Evolutionary conservation across 2,888 invertebrate species (phyloP), one percentile per base, ranked within the genome.

Genomic region (Leptopilina drosophilae): DNA sequence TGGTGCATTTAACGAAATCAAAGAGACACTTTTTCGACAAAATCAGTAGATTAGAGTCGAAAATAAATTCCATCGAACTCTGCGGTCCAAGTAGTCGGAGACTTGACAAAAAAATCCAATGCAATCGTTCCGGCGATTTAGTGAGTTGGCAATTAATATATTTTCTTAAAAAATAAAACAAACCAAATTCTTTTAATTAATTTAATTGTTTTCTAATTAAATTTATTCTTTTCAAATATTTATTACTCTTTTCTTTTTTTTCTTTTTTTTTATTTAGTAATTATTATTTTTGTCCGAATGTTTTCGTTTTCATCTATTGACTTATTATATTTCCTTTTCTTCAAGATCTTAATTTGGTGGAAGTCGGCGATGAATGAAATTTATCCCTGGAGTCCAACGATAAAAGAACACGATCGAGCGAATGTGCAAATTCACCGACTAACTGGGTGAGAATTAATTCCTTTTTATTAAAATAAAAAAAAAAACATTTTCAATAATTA

Each of bases 321-420:
- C n/a, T n/a, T 20, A 20, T 49, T 49, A 11, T 11, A 49, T 2
- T 62, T 49, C 5, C 12, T 26, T 75, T 46, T 4, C 33, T 20
- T 80, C 40, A 59, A 62, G 91, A 86, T 91, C 84, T 86, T 97
- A 40, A 95, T 97, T 65, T 98, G 98, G 98, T 97, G 97, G 92
- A 95, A 96, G 86, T 95, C 95, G 62, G 95, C 95, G 11, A 94
- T 95, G 84, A 96, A 96, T 82, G 98, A 98, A 90, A 97, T 98
- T 0, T 97, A 97, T 87, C 98, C 98, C 0, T 98, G 98, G 98
- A 96, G 96, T 88, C 98, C 98, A 14, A 93, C 96, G 67, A 94
- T 95, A 53, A 95, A 95, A 88, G 95, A 97, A 86, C 96, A 96
- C 89, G 97, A 98, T 91, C 94, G 97, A 84, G 97, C 98, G 8